Percentiles rank a stretch among this genome's conserved stretches.
Conservation (phyloP, 23 tunicate genomes). For the Styela clava region DNA sequence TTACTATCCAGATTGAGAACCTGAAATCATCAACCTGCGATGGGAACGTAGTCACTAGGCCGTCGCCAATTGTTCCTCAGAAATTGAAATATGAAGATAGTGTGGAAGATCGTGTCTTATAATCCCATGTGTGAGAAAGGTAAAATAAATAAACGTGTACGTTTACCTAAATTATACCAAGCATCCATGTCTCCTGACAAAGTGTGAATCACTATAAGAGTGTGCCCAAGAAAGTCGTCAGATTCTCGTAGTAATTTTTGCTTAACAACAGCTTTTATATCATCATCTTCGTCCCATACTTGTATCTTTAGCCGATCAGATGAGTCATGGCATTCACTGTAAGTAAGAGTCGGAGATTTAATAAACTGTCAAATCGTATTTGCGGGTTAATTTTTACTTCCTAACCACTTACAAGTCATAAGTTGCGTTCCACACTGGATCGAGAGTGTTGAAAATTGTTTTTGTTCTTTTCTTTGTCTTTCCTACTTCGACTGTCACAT, state of each 20-base stretch:
- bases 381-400: background rate
- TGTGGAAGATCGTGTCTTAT: no score
- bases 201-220: slow-evolving; percentile 79
- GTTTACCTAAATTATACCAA: slow-evolving; percentile 82
- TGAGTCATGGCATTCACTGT: slow-evolving; percentile 86
- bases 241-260: slow-evolving; percentile 69
- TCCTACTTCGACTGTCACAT: slow-evolving; percentile 92
- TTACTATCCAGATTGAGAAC: no score
- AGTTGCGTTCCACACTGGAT: slow-evolving; percentile 89
- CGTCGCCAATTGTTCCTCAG: no score
- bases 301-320: slow-evolving; percentile 85
- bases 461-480: slow-evolving; percentile 63
- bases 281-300: slow-evolving; percentile 98
- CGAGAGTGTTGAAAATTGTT: slow-evolving; percentile 60
- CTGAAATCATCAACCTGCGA: no score
- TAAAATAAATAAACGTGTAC: no score
- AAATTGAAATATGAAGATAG: no score
- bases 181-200: slow-evolving; percentile 95
- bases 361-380: background rate
- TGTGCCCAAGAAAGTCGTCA: slow-evolving; percentile 95
- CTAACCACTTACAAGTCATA: slow-evolving; percentile 28
- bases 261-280: slow-evolving; percentile 72
- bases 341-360: no score
- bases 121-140: no score
- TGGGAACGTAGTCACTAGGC: no score